Conservation (phyloP, 2,888 invertebrate genomes). For the Anorthoa munda region DNA sequence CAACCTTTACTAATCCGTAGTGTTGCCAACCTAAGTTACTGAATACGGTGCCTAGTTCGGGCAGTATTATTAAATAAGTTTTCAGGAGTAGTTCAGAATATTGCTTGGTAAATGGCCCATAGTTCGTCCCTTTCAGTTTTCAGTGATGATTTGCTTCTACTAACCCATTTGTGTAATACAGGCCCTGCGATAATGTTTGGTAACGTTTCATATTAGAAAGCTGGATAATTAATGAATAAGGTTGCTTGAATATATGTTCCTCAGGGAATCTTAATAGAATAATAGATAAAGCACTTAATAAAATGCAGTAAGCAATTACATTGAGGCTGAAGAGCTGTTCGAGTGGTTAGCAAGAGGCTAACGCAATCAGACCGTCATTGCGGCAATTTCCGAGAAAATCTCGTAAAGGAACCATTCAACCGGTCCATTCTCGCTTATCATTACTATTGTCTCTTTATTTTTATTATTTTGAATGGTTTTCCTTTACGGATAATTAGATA, state of each 20-base stretch:
- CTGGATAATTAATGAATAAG: conserved; percentile 9
- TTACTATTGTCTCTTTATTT: conserved; percentile 75
- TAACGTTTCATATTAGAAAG: neutral
- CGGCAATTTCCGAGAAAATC: conserved; percentile 80
- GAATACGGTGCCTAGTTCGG: conserved; percentile 3
- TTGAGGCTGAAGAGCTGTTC: conserved; percentile 69
- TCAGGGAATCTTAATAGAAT: conserved; percentile 47
- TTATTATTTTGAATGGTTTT: conserved; percentile 59
- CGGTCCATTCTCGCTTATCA: conserved; percentile 68
- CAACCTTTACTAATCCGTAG: conserved; percentile 37
- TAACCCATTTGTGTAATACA: neutral
- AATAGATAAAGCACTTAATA: conserved; percentile 67
- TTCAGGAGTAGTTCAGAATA: conserved; percentile 15
- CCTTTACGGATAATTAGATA: neutral
- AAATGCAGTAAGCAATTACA: conserved; percentile 71
- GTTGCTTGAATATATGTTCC: conserved; percentile 4
- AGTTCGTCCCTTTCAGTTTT: conserved; percentile 21
- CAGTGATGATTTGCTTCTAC: neutral
- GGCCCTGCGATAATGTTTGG: neutral
- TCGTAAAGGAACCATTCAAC: conserved; percentile 75
- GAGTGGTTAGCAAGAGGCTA: conserved; percentile 74
- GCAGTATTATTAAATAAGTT: conserved; percentile 47
- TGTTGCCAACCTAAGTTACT: conserved; percentile 25
- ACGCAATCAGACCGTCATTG: conserved; percentile 80
- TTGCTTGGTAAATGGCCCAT: conserved; percentile 23